These are phyloP conservation scores for Kuschelorhynchus macadamiae DNA, from an alignment of 2,888 invertebrate genomes.

Conservation along the genomic window DNA sequence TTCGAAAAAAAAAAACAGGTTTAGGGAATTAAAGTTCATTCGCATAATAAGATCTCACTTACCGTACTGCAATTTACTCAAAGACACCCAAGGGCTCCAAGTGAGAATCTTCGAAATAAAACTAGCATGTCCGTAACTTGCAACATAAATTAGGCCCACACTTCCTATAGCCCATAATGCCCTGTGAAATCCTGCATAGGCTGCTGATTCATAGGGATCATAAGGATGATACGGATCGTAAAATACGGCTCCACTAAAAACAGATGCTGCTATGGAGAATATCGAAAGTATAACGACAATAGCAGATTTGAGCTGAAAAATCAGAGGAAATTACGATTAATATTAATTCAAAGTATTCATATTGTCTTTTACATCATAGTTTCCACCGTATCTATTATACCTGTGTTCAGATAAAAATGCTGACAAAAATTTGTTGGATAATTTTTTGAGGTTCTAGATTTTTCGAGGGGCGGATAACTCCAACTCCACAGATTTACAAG, in stretches of 20 bases:
- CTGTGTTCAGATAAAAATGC: too few species aligned
- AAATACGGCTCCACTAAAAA: constrained; percentile 71
- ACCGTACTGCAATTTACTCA: constrained; percentile 73
- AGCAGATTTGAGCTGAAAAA: constrained; percentile 70
- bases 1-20: too few species aligned
- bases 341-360: not conserved
- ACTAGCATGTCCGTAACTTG: constrained; percentile 70
- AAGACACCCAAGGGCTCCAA: constrained; percentile 74
- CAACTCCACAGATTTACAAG: too few species aligned
- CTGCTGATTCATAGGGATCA: constrained; percentile 71
- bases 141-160: constrained; percentile 70
- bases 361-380: too few species aligned
- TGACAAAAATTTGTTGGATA: too few species aligned
- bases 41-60: too few species aligned
- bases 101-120: constrained; percentile 67
- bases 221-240: constrained; percentile 70
- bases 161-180: constrained; percentile 73
- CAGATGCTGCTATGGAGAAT: constrained; percentile 68
- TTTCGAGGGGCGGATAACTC: too few species aligned
- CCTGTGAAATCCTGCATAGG: constrained; percentile 74
- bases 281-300: constrained; percentile 67
- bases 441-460: not conserved
- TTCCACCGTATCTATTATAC: too few species aligned
- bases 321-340: not conserved
- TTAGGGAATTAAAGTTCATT: too few species aligned